Percentiles rank a stretch among this genome's conserved stretches.
Conservation (phyloP, 1,140 invertebrate species). For the Chymomyza costata region DNA sequence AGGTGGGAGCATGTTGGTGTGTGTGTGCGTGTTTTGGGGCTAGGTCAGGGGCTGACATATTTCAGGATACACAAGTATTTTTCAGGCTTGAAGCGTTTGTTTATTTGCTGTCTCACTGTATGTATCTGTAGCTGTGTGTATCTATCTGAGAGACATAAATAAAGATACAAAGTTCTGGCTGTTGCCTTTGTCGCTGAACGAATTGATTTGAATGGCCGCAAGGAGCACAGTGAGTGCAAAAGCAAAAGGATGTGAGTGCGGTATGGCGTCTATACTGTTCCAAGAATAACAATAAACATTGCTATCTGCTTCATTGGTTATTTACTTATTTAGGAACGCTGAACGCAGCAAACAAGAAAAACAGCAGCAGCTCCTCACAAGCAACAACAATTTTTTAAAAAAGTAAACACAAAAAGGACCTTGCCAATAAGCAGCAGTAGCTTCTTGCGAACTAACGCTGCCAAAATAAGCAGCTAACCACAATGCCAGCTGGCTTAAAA, state of each 20-base stretch:
- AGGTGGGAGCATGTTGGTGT: background rate
- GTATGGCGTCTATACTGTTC: no score
- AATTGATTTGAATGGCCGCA: conserved; percentile 66
- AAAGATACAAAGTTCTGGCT: conserved; percentile 25
- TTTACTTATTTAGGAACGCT: conserved; percentile 40
- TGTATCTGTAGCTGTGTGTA: no score
- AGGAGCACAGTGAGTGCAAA: background rate
- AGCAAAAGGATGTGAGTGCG: no score
- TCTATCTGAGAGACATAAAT: conserved; percentile 18
- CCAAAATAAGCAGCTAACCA: conserved; percentile 10
- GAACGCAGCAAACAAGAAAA: conserved; percentile 53
- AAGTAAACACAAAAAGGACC: conserved; percentile 12
- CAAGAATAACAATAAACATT: conserved; percentile 71
- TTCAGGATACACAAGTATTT: no score
- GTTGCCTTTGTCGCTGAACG: conserved; percentile 14
- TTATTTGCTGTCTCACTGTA: no score
- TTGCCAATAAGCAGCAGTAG: background rate
- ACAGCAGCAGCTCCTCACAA: conserved; percentile 33
- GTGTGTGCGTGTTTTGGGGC: no score
- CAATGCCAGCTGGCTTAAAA: background rate
- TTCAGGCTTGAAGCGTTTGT: no score
- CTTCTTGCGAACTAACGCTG: conserved; percentile 1
- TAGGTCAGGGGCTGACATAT: no score
- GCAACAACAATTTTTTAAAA: conserved; percentile 33
- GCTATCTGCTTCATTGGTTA: conserved; percentile 71